phyloP scores from a whole-genome alignment of 2,113 vertebrate species.

The Vulpes vulpes region DNA sequence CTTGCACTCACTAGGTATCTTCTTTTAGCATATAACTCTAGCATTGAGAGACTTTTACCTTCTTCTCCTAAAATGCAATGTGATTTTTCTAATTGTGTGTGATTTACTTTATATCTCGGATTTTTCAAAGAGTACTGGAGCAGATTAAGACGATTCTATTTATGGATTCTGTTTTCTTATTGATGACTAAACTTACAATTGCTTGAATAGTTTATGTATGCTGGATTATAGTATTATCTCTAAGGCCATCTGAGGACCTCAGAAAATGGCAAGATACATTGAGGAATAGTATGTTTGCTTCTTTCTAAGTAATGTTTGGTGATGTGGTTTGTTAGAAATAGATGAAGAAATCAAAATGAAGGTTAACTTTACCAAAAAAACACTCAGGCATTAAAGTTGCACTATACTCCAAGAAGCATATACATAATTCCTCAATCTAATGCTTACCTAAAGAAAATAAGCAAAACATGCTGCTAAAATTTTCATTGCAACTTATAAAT shows the following conservation, averaged over 20 bases:
- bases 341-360: conserved; percentile 39
- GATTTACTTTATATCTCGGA: not conserved
- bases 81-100: conserved; percentile 48
- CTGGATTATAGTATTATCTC: not conserved
- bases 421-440: not conserved
- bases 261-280: not conserved
- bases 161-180: conserved; percentile 41
- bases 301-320: conserved; percentile 1
- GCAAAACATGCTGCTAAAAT: not conserved
- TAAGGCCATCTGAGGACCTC: not conserved
- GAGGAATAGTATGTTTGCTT: not conserved
- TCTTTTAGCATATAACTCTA: not conserved
- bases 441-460: conserved; percentile 22
- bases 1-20: not conserved
- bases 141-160: conserved; percentile 47
- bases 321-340: conserved; percentile 41
- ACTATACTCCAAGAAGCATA: conserved; percentile 5
- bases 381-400: not conserved
- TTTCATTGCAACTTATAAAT: not conserved
- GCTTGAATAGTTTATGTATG: not conserved
- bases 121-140: conserved; percentile 35
- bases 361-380: conserved; percentile 23
- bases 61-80: conserved; percentile 13
- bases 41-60: not conserved
- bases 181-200: not conserved